Base-by-base conservation (phyloP, 2,113 vertebrate genomes). In the Galbula dea region DNA sequence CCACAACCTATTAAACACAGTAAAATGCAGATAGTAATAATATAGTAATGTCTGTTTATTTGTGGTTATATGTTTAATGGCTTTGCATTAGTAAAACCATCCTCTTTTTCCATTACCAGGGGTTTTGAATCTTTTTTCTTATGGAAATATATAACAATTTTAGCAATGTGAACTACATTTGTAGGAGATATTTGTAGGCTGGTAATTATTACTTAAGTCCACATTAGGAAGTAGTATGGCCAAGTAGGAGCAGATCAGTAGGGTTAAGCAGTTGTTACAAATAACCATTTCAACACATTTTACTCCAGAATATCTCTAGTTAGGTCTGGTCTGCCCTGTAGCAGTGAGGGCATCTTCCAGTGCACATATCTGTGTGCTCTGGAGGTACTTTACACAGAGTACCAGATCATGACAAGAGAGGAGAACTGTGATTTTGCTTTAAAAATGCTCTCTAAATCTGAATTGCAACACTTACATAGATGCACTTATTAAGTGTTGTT, bases 241-340 rank as follows among this genome's bases (percentile, higher is more conserved):
- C 45, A 32, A 6, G 20, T 5, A 48, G 63, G 22, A 86, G 63
- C 39, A 61, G 12, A 68, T 32, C 24, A 46, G 32, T 67, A 37
- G 22, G 4, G 2, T 52, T 27, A 78, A 72, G 36, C 5, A 52
- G 36, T 10, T 27, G 41, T 7, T n/a, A 23, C 51, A 26, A 54
- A 4, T 37, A 46, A 27, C 7, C 13, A 9, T 83, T 77, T 45
- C 12, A n/a, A 7, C 2, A 1, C 0, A 0, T 54, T 89, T 54
- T 71, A n/a, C 14, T 67, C 34, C 13, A 54, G 63, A 43, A 19
- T 62, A 12, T 26, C 12, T 62, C 41, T 66, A 43, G 2, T 54
- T 30, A n/a, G 17, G 6, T 67, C 29, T 2, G 2, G 7, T 8
- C n/a, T 46, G n/a, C 34, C 26, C 7, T 62, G 30, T 36, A 66